Evolutionary conservation across 2,888 invertebrate genomes (phyloP).

Genomic region (Agriopis aurantiaria): DNA sequence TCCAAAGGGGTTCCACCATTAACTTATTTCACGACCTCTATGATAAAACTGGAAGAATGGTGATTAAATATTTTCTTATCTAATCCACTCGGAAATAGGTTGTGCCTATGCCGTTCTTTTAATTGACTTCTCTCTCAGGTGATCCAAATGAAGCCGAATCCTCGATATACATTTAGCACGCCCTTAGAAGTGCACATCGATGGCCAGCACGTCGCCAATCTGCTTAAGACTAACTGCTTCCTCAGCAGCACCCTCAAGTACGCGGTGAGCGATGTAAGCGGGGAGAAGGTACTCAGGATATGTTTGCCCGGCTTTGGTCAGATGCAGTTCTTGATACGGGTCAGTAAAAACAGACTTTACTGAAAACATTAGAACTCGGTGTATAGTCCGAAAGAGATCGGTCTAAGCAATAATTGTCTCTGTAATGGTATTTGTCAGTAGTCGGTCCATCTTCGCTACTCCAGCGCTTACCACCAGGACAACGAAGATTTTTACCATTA

Average conservation of each 20-base stretch:
- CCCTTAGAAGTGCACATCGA: slow-evolving; percentile 6
- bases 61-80: not conserved
- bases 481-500: too few species aligned
- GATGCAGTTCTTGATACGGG: slow-evolving; percentile 1
- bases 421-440: too few species aligned
- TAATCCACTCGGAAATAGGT: too few species aligned
- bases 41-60: slow-evolving; percentile 8
- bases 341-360: not conserved
- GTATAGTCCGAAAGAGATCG: too few species aligned
- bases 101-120: too few species aligned
- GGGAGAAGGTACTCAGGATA: slow-evolving; percentile 1
- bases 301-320: not conserved
- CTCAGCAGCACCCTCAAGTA: not conserved
- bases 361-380: too few species aligned
- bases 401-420: too few species aligned
- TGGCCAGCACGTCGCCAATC: slow-evolving; percentile 1
- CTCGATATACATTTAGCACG: too few species aligned
- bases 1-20: not conserved
- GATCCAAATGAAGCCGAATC: too few species aligned
- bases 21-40: slow-evolving; percentile 3
- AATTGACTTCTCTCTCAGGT: too few species aligned
- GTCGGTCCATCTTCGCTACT: too few species aligned
- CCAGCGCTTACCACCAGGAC: too few species aligned
- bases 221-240: not conserved
- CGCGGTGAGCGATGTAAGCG: not conserved